Conservation (phyloP, 2,797 vertebrate species). For the Chrosomus eos region DNA sequence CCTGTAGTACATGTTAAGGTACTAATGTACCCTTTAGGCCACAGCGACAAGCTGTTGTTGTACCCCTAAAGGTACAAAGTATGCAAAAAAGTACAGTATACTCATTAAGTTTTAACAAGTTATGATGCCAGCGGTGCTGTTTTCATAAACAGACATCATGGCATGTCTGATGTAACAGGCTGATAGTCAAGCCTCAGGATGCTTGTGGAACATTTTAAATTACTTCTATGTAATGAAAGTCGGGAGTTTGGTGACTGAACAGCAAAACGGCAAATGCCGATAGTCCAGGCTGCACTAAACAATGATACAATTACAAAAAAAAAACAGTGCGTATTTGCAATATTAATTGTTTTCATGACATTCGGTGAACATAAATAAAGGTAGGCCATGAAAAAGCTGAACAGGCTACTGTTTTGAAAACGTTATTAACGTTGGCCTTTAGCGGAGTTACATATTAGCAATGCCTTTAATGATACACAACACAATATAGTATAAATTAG, state of each 20-base stretch:
- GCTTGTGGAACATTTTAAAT: slow-evolving; percentile 6
- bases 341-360: not conserved
- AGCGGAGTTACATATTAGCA: slow-evolving; percentile 2
- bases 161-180: slow-evolving; percentile 8
- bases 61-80: not conserved
- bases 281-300: not conserved
- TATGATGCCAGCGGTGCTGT: slow-evolving; percentile 3
- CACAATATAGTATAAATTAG: slow-evolving; percentile 23
- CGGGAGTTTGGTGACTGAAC: not conserved
- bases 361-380: slow-evolving; percentile 19
- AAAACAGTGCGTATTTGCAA: no score
- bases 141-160: not conserved
- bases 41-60: not conserved
- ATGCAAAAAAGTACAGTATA: not conserved
- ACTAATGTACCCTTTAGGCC: slow-evolving; percentile 7
- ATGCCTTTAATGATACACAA: slow-evolving; percentile 13
- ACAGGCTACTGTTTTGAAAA: slow-evolving; percentile 8
- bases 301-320: not conserved
- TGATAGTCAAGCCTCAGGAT: slow-evolving; percentile 16
- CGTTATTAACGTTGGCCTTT: slow-evolving; percentile 39
- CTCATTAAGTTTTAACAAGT: slow-evolving; percentile 15
- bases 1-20: not conserved
- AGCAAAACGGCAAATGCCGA: not conserved
- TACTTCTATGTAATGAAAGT: not conserved
- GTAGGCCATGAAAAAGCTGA: slow-evolving; percentile 4